Conservation (phyloP, 2,888 invertebrate species). For the Dendrolimus pini region DNA sequence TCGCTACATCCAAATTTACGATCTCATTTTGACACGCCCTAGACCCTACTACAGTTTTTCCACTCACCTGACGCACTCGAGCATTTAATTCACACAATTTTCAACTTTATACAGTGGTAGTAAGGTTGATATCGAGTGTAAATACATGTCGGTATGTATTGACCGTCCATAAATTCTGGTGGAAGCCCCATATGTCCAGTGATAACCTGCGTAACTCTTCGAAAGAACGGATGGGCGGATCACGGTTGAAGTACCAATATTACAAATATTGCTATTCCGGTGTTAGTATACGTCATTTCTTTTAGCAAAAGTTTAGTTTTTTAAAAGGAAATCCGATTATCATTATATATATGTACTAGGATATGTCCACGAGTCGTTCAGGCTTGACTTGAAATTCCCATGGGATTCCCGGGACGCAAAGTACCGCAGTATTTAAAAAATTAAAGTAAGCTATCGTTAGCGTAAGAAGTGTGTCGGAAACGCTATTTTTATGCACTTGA, state of each 20-base stretch:
- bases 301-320: not conserved
- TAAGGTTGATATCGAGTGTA: conserved; percentile 5
- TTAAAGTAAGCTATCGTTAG: no score
- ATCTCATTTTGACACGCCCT: not conserved
- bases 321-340: no score
- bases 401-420: no score
- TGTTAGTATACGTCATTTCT: conserved; percentile 3
- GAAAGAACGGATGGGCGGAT: conserved; percentile 28
- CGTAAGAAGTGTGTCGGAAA: no score
- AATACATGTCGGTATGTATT: conserved; percentile 17
- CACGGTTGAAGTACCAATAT: conserved; percentile 25
- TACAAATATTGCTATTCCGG: conserved; percentile 20
- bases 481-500: no score
- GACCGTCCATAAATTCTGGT: conserved; percentile 46
- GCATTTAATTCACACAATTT: conserved; percentile 1
- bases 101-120: conserved; percentile 1
- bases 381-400: no score
- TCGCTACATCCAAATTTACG: not conserved
- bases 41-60: not conserved
- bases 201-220: conserved; percentile 49
- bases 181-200: conserved; percentile 43
- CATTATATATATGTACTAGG: no score
- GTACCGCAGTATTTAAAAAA: no score
- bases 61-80: not conserved
- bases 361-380: no score